phyloP scores from a whole-genome alignment of 2,888 invertebrate genomes.

The Cyclophora albipunctata region DNA sequence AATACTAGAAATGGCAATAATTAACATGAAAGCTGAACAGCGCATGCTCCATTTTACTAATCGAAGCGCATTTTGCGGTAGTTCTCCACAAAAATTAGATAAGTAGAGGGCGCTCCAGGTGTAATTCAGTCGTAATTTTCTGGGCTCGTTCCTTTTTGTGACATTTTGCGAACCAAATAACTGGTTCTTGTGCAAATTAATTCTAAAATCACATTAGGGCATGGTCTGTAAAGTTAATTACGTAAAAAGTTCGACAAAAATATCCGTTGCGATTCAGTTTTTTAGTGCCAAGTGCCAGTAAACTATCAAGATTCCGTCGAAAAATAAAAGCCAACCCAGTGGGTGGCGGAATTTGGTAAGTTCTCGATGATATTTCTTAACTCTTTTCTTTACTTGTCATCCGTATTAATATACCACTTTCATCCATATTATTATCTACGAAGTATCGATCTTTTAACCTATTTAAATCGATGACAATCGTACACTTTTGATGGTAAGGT shows the following conservation, averaged over 20 bases:
- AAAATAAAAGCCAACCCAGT: conserved; percentile 85
- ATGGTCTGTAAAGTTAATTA: conserved; percentile 67
- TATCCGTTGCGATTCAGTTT: conserved; percentile 66
- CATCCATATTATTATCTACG: background rate
- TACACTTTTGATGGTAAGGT: background rate
- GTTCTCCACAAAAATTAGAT: conserved; percentile 16
- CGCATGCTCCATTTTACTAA: conserved; percentile 53
- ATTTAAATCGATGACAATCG: too few species aligned
- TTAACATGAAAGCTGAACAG: conserved; percentile 7
- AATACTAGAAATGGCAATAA: too few species aligned
- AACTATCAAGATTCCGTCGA: conserved; percentile 88
- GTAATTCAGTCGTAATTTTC: conserved; percentile 25
- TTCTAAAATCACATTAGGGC: conserved; percentile 58
- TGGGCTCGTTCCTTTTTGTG: conserved; percentile 55
- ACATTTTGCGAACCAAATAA: conserved; percentile 59
- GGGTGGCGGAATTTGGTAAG: conserved; percentile 85
- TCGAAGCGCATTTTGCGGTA: conserved; percentile 23
- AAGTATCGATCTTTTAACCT: too few species aligned
- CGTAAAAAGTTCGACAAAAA: conserved; percentile 59
- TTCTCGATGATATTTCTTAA: conserved; percentile 23
- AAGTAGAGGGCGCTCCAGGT: conserved; percentile 44
- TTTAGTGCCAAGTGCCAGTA: conserved; percentile 75
- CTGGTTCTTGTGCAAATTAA: conserved; percentile 51
- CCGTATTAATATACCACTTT: too few species aligned
- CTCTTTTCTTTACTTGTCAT: too few species aligned